Base-by-base conservation (phyloP, 2,888 invertebrate genomes). In the Coleophora deauratella region DNA sequence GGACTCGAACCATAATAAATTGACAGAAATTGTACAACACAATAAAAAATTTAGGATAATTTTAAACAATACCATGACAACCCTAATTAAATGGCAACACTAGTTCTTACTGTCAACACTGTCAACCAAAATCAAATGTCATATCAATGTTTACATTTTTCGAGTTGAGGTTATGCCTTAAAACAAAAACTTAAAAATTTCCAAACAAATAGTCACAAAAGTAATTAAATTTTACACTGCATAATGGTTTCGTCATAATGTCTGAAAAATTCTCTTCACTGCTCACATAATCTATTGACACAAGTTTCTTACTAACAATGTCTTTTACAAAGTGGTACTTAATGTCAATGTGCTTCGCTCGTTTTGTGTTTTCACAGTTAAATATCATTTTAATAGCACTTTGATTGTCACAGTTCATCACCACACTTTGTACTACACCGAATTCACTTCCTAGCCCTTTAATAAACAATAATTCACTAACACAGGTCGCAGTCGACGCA, bases 311-410 rank as follows among this genome's bases (percentile, higher is more conserved):
- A n/a, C 6, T 12, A 27, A 36, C 12, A 27, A 27, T 27, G 4
- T 36, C 12, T 7, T 28, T 36, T 27, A 36, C 8, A 11, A 33
- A 21, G 36, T 36, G 36, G n/a, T 35, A 35, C 12, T 36, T 36
- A 10, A 14, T 31, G n/a, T 31, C 14, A 21, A 35, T 35, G 9
- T 35, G 15, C 21, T 35, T 35, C 2, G 36, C 36, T 10, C 36
- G 36, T 28, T 36, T 36, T 10, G 27, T 36, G 12, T 36, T 36
- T 11, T 15, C 21, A 10, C 13, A 15, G 9, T 14, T 10, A 9
- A 15, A 15, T 2, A 30, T 27, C 30, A 40, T 28, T 28, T 35
- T 9, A 13, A 15, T 30, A 30, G 28, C 35, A 28, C 28, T 15
- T 12, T 21, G 13, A 35, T 35, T 35, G 15, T 21, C 35, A 14